A percentile compares a stretch with the other conserved stretches of the same genome.
Conservation (phyloP, 2,888 invertebrate genomes). For the Campoletis raptor region DNA sequence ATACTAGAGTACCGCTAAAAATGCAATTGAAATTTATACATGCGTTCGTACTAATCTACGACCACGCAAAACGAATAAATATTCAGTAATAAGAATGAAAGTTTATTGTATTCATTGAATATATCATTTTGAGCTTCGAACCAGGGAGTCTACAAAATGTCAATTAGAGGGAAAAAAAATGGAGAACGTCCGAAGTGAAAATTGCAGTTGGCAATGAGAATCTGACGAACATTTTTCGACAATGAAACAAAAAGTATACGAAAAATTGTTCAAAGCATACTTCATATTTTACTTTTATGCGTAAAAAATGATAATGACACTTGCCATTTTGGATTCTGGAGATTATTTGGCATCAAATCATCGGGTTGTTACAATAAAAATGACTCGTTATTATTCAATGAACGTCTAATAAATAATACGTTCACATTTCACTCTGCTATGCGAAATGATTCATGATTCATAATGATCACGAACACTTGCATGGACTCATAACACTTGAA, state of each 20-base stretch:
- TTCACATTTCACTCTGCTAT: neutral
- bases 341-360: too few species aligned
- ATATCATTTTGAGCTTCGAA: too few species aligned
- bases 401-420: neutral
- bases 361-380: neutral
- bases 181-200: too few species aligned
- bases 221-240: neutral
- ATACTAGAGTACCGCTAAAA: neutral
- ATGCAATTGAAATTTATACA: slow-evolving; percentile 12
- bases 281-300: too few species aligned
- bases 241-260: neutral
- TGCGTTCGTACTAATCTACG: neutral
- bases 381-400: neutral
- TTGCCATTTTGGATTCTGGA: too few species aligned
- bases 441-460: neutral
- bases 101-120: neutral
- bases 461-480: neutral
- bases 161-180: too few species aligned
- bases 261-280: too few species aligned
- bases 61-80: neutral
- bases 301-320: too few species aligned
- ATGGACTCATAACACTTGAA: neutral
- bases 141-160: too few species aligned
- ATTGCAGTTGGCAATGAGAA: too few species aligned
- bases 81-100: neutral